Base-by-base conservation (phyloP, 2,888 invertebrate species). In the Ochropleura leucogaster region DNA sequence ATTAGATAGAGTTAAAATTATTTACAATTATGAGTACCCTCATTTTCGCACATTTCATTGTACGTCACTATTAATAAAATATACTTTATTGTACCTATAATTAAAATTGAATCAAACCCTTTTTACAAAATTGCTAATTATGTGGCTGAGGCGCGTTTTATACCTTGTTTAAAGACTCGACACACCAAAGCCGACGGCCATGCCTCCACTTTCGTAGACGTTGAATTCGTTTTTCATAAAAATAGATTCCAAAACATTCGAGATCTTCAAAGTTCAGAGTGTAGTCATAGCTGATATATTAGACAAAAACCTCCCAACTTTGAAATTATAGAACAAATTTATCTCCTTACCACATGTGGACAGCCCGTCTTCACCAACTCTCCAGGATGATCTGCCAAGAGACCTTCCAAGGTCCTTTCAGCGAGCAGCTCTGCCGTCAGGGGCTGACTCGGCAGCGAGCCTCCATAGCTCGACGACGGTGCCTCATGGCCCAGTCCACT, bases 351-450 rank as follows among this genome's bases (percentile, higher is more conserved):
- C 93, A 99, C 98, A 96, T 99, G 98, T 2, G 99, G 99, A 91
- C 98, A 98, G n/a, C 99, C 99, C 85, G 99, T 99, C 92, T 99
- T 97, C 78, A 99, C 98, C 85, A 99, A 96, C 95, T 99, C 99
- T 30, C 99, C 99, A 5, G 99, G 99, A 95, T 99, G 99, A 91
- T 99, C 99, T 71, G 98, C 98, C 79, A 99, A 95, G 80, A 98
- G 96, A 68, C 98, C 98, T 92, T 98, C 98, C 81, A 98, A 95
- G 4, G 98, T 98, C 83, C 98, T 97, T 91, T 99, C 98, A 65
- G 98, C 98, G 84, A 98, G 95, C 67, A 98, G 97, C 92, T 98
- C 98, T 9, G 98, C 98, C 44, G 98, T 98, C 93, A 98, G 93
- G 47, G 97, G 97, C 90, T 97, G 97, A 79, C 97, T 97, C 6